Evolutionary conservation across 2,888 invertebrate species (phyloP).

Genomic region (Carcina quercana): DNA sequence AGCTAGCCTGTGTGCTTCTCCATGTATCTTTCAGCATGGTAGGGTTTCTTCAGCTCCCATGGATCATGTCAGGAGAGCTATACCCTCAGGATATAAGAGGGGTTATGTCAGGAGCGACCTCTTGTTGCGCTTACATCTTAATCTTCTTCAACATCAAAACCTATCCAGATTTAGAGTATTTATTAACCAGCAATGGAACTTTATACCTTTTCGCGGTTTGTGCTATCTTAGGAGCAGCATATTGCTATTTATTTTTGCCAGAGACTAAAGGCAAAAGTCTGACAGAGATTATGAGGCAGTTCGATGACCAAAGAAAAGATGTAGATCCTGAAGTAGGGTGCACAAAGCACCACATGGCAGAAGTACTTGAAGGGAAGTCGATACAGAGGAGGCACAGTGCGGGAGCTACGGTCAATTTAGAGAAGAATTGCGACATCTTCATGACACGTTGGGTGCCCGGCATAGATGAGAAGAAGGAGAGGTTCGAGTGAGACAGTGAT

Average conservation of each 20-base stretch:
- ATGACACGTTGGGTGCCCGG: constrained; percentile 36
- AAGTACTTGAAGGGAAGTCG: constrained; percentile 34
- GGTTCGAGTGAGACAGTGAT: constrained; percentile 6
- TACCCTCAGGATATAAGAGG: constrained; percentile 81
- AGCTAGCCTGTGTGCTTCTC: constrained; percentile 76
- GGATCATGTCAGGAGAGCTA: constrained; percentile 84
- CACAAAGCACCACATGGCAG: constrained; percentile 18
- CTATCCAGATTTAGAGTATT: constrained; percentile 76
- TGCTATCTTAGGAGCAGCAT: constrained; percentile 75
- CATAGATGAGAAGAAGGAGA: constrained; percentile 27
- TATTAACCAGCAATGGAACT: constrained; percentile 76
- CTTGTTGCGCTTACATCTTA: constrained; percentile 80
- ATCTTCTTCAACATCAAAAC: constrained; percentile 82
- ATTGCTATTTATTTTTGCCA: constrained; percentile 76
- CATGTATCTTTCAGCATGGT: constrained; percentile 84
- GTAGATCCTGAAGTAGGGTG: constrained; percentile 48
- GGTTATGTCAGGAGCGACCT: constrained; percentile 80
- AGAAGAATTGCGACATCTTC: constrained; percentile 41
- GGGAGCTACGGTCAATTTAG: constrained; percentile 50
- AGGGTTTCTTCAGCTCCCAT: constrained; percentile 82
- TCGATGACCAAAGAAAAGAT: constrained; percentile 62
- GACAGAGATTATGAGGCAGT: constrained; percentile 78
- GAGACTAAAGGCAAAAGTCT: constrained; percentile 82
- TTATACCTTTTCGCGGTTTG: constrained; percentile 77
- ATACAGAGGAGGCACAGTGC: constrained; percentile 62